Conservation (phyloP, 2,888 invertebrate species). For the Auanema sp. region DNA sequence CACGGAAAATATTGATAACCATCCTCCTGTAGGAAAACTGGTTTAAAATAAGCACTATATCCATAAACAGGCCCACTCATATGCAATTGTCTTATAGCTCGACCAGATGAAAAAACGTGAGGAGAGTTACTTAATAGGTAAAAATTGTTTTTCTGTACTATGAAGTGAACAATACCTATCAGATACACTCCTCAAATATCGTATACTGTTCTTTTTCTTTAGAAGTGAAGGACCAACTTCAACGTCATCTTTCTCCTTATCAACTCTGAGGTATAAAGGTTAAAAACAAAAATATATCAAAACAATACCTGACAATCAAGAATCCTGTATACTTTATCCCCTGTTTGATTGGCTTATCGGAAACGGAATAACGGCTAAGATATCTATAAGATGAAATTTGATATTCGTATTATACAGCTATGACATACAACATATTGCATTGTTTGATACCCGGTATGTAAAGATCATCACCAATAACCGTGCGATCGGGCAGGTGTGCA, state of each 20-base stretch:
- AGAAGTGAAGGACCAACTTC: too few species aligned
- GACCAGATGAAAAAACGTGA: constrained; percentile 3
- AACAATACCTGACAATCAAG: constrained; percentile 50
- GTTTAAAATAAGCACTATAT: constrained; percentile 61
- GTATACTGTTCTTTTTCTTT: too few species aligned
- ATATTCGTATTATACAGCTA: background rate
- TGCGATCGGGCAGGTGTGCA: constrained; percentile 47
- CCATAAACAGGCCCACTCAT: constrained; percentile 56
- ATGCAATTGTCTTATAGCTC: constrained; percentile 19
- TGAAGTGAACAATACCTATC: background rate
- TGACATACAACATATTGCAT: constrained; percentile 50
- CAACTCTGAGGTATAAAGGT: constrained; percentile 7
- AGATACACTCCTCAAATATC: constrained; percentile 6
- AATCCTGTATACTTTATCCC: constrained; percentile 62
- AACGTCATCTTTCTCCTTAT: constrained; percentile 2
- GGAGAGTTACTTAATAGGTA: background rate
- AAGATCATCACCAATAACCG: constrained; percentile 58
- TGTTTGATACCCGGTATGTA: constrained; percentile 36
- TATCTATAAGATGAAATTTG: constrained; percentile 32
- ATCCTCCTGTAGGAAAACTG: constrained; percentile 45
- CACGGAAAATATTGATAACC: constrained; percentile 13
- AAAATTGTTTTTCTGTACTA: background rate
- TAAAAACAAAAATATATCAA: background rate
- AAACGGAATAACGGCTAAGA: constrained; percentile 49
- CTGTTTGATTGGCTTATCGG: constrained; percentile 49